Evolutionary conservation across 1,140 invertebrate species (phyloP), one percentile per base, ranked within the genome.

Genomic region (Drosophila oshimai): DNA sequence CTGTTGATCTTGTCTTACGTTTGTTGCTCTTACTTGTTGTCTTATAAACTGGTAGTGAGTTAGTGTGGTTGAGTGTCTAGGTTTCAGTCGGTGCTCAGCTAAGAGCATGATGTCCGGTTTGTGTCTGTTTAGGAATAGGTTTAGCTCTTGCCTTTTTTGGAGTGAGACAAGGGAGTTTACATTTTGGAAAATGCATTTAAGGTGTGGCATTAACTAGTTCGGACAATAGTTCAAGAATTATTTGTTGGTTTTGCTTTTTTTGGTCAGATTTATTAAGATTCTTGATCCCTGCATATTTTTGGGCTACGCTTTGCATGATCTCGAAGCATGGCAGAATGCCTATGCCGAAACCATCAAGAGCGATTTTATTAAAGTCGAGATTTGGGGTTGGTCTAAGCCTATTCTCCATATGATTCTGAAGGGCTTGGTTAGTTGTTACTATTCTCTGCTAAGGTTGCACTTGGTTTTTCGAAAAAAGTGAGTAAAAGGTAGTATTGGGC

Each of bases 31-130:
- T n/a, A n/a, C n/a, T n/a, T n/a, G n/a, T n/a, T n/a, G n/a, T n/a
- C 44, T 37, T 7, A 60, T 37, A 12, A 60, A 22, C 6, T 49
- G 33, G 10, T 60, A 60, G 12, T 49, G 15, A 3, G 33, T 33
- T 6, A 60, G 18, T 0, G n/a, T 20, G 1, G 18, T 3, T 10
- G 6, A n/a, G 13, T 60, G 44, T 13, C n/a, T 26, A 2, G 2
- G 13, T 1, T 6, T 29, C 9, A 47, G 33, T 3, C 24, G 13
- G 3, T 60, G 55, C 18, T 60, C 55, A n/a, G 44, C 36, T 1
- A 60, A 12, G 17, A 60, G 36, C 34, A 60, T 33, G 5, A 55
- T 6, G 9, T 55, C 37, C 4, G 55, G 44, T 31, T 18, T 20
- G 12, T 61, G 37, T 12, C 7, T 5, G 6, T 1, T 6, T 2